These are phyloP conservation scores for Oryzias curvinotus DNA, from an alignment of 2,113 vertebrate species.

Conservation along the genomic window DNA sequence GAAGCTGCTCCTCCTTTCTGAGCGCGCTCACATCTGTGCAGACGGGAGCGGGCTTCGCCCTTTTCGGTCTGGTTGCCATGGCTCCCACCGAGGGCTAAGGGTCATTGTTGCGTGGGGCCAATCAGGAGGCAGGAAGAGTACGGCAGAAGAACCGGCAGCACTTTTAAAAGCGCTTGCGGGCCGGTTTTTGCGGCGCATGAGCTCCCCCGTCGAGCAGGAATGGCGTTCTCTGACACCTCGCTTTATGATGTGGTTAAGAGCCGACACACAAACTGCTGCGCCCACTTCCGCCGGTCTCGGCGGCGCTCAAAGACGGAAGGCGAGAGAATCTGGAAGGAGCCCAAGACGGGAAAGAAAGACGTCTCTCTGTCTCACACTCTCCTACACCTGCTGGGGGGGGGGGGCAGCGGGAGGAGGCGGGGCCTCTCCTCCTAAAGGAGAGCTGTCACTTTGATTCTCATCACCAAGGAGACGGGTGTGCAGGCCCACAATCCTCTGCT, in stretches of 20 bases:
- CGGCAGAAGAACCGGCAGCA: constrained; percentile 3
- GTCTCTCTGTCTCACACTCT: constrained; percentile 54
- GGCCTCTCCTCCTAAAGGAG: constrained; percentile 38
- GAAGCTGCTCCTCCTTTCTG: constrained; percentile 67
- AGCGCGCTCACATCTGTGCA: constrained; percentile 33
- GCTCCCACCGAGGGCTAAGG: constrained; percentile 56
- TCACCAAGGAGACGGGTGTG: constrained; percentile 71
- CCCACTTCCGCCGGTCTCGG: constrained; percentile 52
- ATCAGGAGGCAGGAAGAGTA: constrained; percentile 36
- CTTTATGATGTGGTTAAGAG: constrained; percentile 48
- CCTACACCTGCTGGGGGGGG: constrained; percentile 66
- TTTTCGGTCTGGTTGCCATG: constrained; percentile 60
- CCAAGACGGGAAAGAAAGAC: constrained; percentile 64
- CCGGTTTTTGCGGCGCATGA: no score
- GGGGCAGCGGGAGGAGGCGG: constrained; percentile 11
- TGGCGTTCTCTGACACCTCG: constrained; percentile 12
- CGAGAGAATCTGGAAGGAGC: constrained; percentile 53
- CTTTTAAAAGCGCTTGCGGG: neutral
- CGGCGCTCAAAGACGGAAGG: constrained; percentile 48
- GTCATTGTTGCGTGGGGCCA: constrained; percentile 60
- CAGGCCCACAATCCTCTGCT: constrained; percentile 73
- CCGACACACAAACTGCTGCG: constrained; percentile 38
- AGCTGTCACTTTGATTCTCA: constrained; percentile 75
- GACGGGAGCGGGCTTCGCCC: constrained; percentile 62
- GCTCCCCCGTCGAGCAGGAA: neutral